Evolutionary conservation across 2,797 vertebrate genomes (phyloP).

Genomic region (Todus mexicanus): DNA sequence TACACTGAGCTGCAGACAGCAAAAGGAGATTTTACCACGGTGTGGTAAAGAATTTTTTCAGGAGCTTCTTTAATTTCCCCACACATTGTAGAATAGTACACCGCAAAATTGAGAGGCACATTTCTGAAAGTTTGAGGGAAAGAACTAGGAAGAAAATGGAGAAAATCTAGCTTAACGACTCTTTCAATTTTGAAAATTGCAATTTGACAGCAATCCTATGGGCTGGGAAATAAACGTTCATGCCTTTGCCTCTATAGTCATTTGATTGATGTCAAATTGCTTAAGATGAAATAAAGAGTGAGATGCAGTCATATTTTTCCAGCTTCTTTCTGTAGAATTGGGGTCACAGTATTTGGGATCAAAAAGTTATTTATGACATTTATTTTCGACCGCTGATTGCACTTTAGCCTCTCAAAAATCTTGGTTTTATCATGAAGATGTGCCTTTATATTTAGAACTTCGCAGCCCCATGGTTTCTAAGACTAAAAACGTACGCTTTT

Average conservation of each 20-base stretch:
- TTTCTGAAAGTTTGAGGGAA: slow-evolving; percentile 56
- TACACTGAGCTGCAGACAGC: neutral
- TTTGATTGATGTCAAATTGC: slow-evolving; percentile 66
- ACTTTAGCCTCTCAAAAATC: slow-evolving; percentile 61
- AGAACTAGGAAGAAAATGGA: slow-evolving; percentile 58
- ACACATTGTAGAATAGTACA: neutral
- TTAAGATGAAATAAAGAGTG: slow-evolving; percentile 66
- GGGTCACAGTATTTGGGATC: slow-evolving; percentile 63
- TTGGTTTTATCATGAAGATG: slow-evolving; percentile 50
- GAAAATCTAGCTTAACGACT: slow-evolving; percentile 62
- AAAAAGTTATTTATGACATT: slow-evolving; percentile 66
- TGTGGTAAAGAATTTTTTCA: neutral
- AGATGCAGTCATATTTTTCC: slow-evolving; percentile 61
- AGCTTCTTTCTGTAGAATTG: slow-evolving; percentile 52
- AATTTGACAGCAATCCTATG: slow-evolving; percentile 69
- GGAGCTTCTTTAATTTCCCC: slow-evolving; percentile 36
- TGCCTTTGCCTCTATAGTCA: slow-evolving; percentile 56
- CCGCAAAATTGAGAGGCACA: slow-evolving; percentile 34
- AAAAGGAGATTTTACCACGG: neutral
- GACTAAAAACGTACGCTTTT: neutral
- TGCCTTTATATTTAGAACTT: slow-evolving; percentile 37
- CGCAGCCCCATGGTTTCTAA: neutral
- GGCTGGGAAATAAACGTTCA: slow-evolving; percentile 65
- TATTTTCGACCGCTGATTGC: slow-evolving; percentile 54
- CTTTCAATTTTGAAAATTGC: slow-evolving; percentile 66